phyloP scores from a whole-genome alignment of 2,797 vertebrate species.

The Vespertilio murinus region DNA sequence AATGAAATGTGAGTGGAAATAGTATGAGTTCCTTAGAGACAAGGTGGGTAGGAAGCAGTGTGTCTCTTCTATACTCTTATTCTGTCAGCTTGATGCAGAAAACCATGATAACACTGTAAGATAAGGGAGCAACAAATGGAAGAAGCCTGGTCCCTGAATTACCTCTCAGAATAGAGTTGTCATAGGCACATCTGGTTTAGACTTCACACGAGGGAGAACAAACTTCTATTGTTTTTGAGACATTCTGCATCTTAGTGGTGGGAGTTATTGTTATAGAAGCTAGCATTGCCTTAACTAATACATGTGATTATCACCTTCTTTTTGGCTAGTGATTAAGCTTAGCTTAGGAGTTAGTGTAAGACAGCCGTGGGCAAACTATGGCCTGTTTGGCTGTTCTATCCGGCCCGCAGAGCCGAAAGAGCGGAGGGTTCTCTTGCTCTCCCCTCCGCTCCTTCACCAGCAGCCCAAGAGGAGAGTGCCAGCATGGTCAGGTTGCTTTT shows the following conservation, averaged over 20 bases:
- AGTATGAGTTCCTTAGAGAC: not conserved
- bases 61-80: not conserved
- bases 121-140: not conserved
- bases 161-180: not conserved
- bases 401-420: too few species aligned
- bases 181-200: not conserved
- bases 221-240: not conserved
- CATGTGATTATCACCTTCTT: not conserved
- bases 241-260: not conserved
- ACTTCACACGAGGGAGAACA: not conserved
- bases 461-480: too few species aligned
- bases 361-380: too few species aligned
- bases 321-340: not conserved
- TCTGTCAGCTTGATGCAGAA: not conserved
- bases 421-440: too few species aligned
- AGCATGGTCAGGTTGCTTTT: too few species aligned
- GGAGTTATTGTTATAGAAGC: not conserved
- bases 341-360: not conserved
- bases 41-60: not conserved
- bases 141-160: not conserved
- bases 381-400: too few species aligned
- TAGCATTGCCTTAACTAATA: not conserved
- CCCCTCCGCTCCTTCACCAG: too few species aligned
- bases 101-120: not conserved
- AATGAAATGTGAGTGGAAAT: constrained; percentile 6